Base-by-base conservation (phyloP, 2,888 invertebrate genomes). In the Bruchidius siliquastri region DNA sequence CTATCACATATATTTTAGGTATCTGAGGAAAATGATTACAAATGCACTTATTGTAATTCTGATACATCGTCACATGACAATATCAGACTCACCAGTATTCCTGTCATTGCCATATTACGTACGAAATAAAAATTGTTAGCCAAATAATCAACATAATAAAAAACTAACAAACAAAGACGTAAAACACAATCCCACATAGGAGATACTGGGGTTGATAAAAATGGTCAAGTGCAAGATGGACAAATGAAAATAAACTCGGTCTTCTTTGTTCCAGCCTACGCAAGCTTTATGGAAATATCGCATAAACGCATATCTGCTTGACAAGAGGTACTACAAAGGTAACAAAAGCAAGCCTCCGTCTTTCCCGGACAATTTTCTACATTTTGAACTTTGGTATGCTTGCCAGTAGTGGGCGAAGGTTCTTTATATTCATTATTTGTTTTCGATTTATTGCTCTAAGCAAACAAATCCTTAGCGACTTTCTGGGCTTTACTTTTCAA, bases 281-380 rank as follows among this genome's bases (percentile, higher is more conserved):
- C 79, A 81, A 30, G 79, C 80, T 71, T 80, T 79, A 72, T 80
- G 79, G 18, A 76, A 21, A 20, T 22, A 70, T 22, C 32, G 22
- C 49, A 49, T 18, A 49, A 49, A 18, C 49, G 49, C 49, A 49
- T 13, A 70, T 70, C 70, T 20, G 20, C 70, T 32, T 22, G 1
- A 20, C 26, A 13, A 74, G 76, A 74, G 26, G 71, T 22, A 68
- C 74, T 68, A 75, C 79, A 81, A 69, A 73, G 69, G 70, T 72
- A 68, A 69, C 79, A 80, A 69, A 73, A 73, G 71, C 79, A 76
- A 78, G 78, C 79, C 72, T 80, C 79, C 30, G 77, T 74, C 79
- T 72, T 75, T 76, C 75, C 74, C 76, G 72, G 71, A 77, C 76
- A 67, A 75, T 73, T 70, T 80, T 77, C 72, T 76, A 73, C 72